Percentiles rank a stretch among this genome's conserved stretches.
Conservation (phyloP, 2,113 vertebrate genomes). For the Psophia crepitans region DNA sequence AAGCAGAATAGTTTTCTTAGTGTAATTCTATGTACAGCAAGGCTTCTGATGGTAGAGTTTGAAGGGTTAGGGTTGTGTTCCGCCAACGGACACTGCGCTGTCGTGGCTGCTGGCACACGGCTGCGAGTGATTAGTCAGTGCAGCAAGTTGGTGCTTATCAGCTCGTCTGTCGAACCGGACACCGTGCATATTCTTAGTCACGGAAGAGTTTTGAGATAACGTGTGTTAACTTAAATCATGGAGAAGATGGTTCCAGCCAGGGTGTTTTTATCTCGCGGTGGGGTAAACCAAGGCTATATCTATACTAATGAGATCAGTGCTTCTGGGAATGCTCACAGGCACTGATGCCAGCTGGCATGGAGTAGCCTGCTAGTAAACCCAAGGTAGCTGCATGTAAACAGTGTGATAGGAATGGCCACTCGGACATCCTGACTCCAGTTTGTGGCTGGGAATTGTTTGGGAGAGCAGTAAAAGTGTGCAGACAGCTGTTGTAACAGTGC, state of each 20-base stretch:
- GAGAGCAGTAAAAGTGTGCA: neutral
- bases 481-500: neutral
- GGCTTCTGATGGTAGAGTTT: neutral
- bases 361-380: neutral
- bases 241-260: neutral
- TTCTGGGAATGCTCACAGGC: slow-evolving; percentile 23
- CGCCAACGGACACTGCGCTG: neutral
- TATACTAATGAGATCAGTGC: slow-evolving; percentile 17
- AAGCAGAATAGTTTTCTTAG: neutral
- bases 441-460: neutral
- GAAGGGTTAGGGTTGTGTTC: neutral
- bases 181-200: neutral
- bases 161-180: neutral
- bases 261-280: neutral
- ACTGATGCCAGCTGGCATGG: slow-evolving; percentile 26
- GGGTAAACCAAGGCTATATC: neutral
- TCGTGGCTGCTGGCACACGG: neutral
- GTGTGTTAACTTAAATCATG: neutral
- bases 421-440: rapidly evolving
- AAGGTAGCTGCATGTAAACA: neutral
- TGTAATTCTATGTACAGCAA: neutral
- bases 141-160: neutral
- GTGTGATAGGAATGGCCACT: neutral
- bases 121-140: neutral
- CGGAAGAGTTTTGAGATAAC: neutral